Percentiles rank a stretch among this genome's conserved stretches.
These are phyloP conservation scores for Pachypeltis micranthus DNA, from an alignment of 1,140 invertebrate genomes.

Conservation along the genomic window DNA sequence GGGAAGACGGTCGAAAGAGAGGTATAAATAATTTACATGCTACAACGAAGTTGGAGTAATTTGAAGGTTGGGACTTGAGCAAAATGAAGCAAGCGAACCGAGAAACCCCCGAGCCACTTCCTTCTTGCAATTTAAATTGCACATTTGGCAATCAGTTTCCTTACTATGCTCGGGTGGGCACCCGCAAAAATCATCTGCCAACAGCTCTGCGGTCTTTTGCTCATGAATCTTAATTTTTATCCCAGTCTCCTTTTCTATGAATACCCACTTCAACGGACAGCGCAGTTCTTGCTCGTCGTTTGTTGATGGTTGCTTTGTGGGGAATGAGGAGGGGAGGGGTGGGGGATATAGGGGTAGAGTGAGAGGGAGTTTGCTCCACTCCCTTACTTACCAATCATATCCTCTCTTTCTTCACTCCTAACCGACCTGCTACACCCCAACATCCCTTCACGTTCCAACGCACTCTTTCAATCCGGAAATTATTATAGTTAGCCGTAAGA, in stretches of 20 bases:
- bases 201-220: background rate
- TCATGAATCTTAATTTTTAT: constrained; percentile 2
- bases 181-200: background rate
- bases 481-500: too few species aligned
- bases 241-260: background rate
- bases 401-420: too few species aligned
- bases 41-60: constrained; percentile 15
- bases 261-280: too few species aligned
- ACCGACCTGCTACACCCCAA: too few species aligned
- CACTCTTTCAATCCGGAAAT: too few species aligned
- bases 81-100: background rate
- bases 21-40: constrained; percentile 16
- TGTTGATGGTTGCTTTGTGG: too few species aligned
- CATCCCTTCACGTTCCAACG: too few species aligned
- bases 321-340: too few species aligned
- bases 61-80: constrained; percentile 15
- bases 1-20: constrained; percentile 9
- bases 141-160: constrained; percentile 15
- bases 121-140: constrained; percentile 16
- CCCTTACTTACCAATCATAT: too few species aligned
- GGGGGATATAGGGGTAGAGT: too few species aligned
- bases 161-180: constrained; percentile 7
- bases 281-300: too few species aligned
- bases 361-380: too few species aligned
- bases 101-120: background rate